Percentiles rank a stretch among this genome's conserved stretches.
phyloP scores from a whole-genome alignment of 2,888 invertebrate species.

The Ryuthela nishihirai region DNA sequence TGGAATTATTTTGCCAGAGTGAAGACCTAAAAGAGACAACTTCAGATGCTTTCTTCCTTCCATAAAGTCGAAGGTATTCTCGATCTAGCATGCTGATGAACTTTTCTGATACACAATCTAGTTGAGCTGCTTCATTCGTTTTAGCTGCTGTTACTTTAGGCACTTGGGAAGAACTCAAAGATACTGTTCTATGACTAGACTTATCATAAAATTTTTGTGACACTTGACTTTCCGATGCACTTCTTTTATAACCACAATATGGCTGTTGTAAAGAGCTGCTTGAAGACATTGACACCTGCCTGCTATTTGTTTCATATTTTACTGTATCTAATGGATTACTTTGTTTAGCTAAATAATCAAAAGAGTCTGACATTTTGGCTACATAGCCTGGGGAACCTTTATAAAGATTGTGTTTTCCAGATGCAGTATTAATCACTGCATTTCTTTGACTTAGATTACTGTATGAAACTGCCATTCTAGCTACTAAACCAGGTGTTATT shows the following conservation, averaged over 20 bases:
- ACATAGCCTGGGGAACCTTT: conserved; percentile 36
- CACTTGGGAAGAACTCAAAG: not conserved
- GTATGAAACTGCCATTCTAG: conserved; percentile 38
- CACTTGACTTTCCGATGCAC: conserved; percentile 34
- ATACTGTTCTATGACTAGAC: not conserved
- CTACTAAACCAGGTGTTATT: conserved; percentile 36
- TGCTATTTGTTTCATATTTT: too few relatives aligned
- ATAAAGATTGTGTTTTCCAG: conserved; percentile 4
- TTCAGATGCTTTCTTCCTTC: conserved; percentile 35
- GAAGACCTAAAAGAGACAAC: conserved; percentile 22
- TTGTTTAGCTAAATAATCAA: conserved; percentile 25
- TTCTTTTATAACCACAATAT: conserved; percentile 23
- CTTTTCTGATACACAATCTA: conserved; percentile 6
- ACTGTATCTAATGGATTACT: too few relatives aligned
- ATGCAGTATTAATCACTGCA: not conserved
- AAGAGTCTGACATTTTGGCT: conserved; percentile 36
- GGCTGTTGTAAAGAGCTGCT: not conserved
- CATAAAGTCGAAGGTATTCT: conserved; percentile 40
- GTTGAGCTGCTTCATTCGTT: not conserved
- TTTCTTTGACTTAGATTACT: conserved; percentile 31
- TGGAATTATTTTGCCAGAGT: not conserved
- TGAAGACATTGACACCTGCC: not conserved
- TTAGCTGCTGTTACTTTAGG: too few relatives aligned
- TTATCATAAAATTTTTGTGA: conserved; percentile 6
- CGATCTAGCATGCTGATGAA: conserved; percentile 37